phyloP scores from a whole-genome alignment of 35 echinoderm and acorn worm genomes.

The Nesometra sesokonis region DNA sequence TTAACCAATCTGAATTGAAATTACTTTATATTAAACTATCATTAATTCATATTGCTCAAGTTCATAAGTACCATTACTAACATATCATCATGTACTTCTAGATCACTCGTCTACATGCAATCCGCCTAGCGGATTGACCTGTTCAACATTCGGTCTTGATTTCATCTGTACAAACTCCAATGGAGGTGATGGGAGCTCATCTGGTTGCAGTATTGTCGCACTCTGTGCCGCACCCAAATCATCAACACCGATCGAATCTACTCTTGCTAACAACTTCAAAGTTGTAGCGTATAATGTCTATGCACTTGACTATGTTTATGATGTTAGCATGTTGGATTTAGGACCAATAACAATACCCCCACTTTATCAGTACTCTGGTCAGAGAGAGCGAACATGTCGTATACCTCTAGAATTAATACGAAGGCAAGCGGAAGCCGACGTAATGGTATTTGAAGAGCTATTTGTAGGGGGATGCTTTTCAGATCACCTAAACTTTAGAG shows the following conservation, averaged over 20 bases:
- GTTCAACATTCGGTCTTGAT: neutral
- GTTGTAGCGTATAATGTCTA: conserved; percentile 60
- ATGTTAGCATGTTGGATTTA: too few relatives aligned
- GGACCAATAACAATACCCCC: too few relatives aligned
- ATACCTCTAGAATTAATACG: conserved; percentile 29
- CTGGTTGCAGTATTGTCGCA: too few relatives aligned
- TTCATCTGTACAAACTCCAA: neutral
- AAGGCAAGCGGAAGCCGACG: conserved; percentile 40
- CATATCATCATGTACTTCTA: too few relatives aligned
- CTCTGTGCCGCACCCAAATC: neutral
- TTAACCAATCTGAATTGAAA: too few relatives aligned
- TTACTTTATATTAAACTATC: too few relatives aligned
- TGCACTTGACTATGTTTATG: conserved; percentile 35
- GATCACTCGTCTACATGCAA: too few relatives aligned
- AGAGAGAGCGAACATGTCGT: conserved; percentile 63
- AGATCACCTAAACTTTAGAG: conserved; percentile 25
- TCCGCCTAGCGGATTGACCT: neutral
- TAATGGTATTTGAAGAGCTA: conserved; percentile 64
- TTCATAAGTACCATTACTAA: too few relatives aligned
- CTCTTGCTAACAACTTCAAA: conserved; percentile 31
- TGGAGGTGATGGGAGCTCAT: too few relatives aligned
- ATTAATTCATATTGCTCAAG: too few relatives aligned
- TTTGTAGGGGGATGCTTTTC: conserved; percentile 76
- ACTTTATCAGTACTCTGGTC: conserved; percentile 14
- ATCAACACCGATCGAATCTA: neutral